Conservation (phyloP, 2,888 invertebrate species). For the Teleiodes luculella region DNA sequence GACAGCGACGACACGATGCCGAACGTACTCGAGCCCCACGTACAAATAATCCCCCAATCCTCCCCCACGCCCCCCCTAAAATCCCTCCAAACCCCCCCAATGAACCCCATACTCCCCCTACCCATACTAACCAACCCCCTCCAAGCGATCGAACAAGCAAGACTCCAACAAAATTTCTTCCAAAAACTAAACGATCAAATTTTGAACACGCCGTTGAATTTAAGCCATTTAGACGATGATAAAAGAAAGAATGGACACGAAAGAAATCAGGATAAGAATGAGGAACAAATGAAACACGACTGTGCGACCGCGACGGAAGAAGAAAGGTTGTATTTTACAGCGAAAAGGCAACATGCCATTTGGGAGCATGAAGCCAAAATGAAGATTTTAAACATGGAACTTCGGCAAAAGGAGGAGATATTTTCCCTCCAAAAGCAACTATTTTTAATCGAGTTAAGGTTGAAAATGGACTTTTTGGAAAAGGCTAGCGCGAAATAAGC, state of each 20-base stretch:
- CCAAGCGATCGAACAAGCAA: constrained; percentile 65
- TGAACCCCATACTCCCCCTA: constrained; percentile 35
- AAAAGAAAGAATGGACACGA: constrained; percentile 51
- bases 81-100: constrained; percentile 32
- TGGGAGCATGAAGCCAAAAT: constrained; percentile 76
- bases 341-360: constrained; percentile 69
- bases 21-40: constrained; percentile 71
- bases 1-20: constrained; percentile 73
- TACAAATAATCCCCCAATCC: constrained; percentile 66
- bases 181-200: constrained; percentile 61
- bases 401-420: constrained; percentile 71
- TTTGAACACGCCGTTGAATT: constrained; percentile 67
- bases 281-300: constrained; percentile 49
- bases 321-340: constrained; percentile 62
- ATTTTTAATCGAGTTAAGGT: constrained; percentile 66
- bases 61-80: constrained; percentile 53
- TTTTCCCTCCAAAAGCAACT: constrained; percentile 73
- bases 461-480: constrained; percentile 76
- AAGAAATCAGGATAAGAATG: constrained; percentile 34
- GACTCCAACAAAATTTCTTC: constrained; percentile 63
- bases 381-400: constrained; percentile 72
- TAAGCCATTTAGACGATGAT: constrained; percentile 65
- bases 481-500: constrained; percentile 66
- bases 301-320: constrained; percentile 58
- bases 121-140: constrained; percentile 54